Evolutionary conservation across 2,797 vertebrate species (phyloP), one percentile per base, ranked within the genome.

Genomic region (Micromesistius poutassou): DNA sequence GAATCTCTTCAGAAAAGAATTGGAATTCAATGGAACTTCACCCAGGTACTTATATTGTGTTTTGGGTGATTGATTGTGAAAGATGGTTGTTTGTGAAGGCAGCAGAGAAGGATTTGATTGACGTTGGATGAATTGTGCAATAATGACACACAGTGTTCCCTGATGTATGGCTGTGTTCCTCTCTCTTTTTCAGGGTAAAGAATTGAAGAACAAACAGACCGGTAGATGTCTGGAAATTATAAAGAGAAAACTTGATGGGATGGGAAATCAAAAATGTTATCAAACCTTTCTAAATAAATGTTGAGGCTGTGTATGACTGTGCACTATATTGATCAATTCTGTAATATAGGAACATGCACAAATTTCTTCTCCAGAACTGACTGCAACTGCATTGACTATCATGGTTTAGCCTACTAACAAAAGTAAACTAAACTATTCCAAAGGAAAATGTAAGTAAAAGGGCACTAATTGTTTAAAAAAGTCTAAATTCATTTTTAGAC

Each of bases 1-100:
- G 79, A 90, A 16, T 91, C 92, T 0, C 19, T 85, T 66, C 74
- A 91, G 83, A 89, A 89, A 79, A 83, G 83, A 74, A 85, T 91
- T 76, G 84, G 87, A 13, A 91, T 92, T 71, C 46, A 86, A 81
- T 95, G 93, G 94, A 83, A 92, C 70, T 94, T 94, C 76, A 86
- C 71, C 80, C 92, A 94, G 93, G 93, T 93, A 84, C 0, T 6
- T 12, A 7, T 28, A 28, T 28, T 66, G 62, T 66, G n/a, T 66
- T 36, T 1, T 36, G 36, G 8, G n/a, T n/a, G n/a, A n/a, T n/a
- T n/a, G n/a, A n/a, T 36, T 36, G 36, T 36, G 36, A 36, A 36
- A 36, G 36, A 36, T 36, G n/a, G 33, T 33, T 33, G 33, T 33
- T 33, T 2, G 33, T 33, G 33, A 33, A 33, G 2, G 36, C 36